A percentile compares a stretch with the other conserved stretches of the same genome.
phyloP scores from a whole-genome alignment of 2,888 invertebrate species.

The Volucella zonaria region DNA sequence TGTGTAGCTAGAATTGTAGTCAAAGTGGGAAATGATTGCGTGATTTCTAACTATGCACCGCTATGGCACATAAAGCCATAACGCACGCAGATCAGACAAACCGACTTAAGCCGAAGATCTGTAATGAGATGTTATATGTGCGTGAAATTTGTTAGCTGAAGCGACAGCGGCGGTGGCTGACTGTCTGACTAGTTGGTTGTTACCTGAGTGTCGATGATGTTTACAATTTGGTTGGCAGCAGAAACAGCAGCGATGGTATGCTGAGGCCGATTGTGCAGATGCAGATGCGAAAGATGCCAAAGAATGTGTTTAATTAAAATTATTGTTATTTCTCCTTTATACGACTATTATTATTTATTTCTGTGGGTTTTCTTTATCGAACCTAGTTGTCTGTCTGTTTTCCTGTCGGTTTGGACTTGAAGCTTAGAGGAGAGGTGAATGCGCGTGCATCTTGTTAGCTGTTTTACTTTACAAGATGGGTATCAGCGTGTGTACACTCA shows the following conservation, averaged over 20 bases:
- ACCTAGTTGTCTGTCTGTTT: slow-evolving; percentile 16
- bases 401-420: slow-evolving; percentile 13
- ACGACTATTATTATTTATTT: slow-evolving; percentile 67
- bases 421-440: slow-evolving; percentile 13
- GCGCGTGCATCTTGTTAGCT: slow-evolving; percentile 66
- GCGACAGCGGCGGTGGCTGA: neutral
- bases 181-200: neutral
- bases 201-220: slow-evolving; percentile 10
- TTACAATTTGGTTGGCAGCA: neutral
- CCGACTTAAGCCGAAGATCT: slow-evolving; percentile 47
- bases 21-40: slow-evolving; percentile 55
- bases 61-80: slow-evolving; percentile 49
- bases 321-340: slow-evolving; percentile 71
- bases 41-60: slow-evolving; percentile 53
- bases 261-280: slow-evolving; percentile 60
- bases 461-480: slow-evolving; percentile 68
- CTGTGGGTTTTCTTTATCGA: slow-evolving; percentile 13
- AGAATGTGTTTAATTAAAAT: slow-evolving; percentile 74
- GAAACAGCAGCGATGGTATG: slow-evolving; percentile 12
- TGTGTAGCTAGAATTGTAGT: slow-evolving; percentile 29
- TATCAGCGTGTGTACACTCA: slow-evolving; percentile 46
- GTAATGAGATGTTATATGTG: slow-evolving; percentile 70
- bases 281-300: slow-evolving; percentile 31
- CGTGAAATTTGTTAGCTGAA: slow-evolving; percentile 64
- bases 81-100: slow-evolving; percentile 62